phyloP scores from a whole-genome alignment of 2,888 invertebrate species.

The Agonum fuliginosum region DNA sequence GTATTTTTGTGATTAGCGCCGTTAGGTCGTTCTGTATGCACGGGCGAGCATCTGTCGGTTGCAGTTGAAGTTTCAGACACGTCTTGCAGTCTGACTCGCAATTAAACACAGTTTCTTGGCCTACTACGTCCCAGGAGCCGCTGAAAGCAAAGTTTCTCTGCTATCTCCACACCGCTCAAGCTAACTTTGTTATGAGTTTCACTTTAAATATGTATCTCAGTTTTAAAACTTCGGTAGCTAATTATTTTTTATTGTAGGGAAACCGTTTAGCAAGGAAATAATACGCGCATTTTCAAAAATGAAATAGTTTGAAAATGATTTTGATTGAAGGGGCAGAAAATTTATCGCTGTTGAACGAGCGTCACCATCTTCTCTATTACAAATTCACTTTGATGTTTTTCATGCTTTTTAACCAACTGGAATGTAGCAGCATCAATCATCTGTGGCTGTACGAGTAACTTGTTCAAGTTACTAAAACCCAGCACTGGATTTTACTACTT shows the following conservation, averaged over 20 bases:
- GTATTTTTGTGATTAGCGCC: no score
- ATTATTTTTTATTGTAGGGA: conserved; percentile 24
- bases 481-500: no score
- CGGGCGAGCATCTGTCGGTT: neutral
- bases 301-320: neutral
- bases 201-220: conserved; percentile 5
- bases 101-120: conserved; percentile 31
- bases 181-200: conserved; percentile 11
- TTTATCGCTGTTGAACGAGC: no score
- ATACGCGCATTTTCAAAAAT: no score
- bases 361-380: no score
- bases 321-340: no score
- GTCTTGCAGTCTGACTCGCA: conserved; percentile 1
- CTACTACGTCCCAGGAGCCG: conserved; percentile 10
- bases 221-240: neutral
- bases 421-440: no score
- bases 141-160: conserved; percentile 21
- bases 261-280: conserved; percentile 19
- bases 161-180: no score
- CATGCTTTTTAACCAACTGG: no score
- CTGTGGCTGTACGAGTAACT: no score
- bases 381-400: no score
- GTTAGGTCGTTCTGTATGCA: neutral
- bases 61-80: conserved; percentile 2
- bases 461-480: no score